These are phyloP conservation scores for Drosophila leonis DNA, from an alignment of 2,888 invertebrate species.

Conservation along the genomic window DNA sequence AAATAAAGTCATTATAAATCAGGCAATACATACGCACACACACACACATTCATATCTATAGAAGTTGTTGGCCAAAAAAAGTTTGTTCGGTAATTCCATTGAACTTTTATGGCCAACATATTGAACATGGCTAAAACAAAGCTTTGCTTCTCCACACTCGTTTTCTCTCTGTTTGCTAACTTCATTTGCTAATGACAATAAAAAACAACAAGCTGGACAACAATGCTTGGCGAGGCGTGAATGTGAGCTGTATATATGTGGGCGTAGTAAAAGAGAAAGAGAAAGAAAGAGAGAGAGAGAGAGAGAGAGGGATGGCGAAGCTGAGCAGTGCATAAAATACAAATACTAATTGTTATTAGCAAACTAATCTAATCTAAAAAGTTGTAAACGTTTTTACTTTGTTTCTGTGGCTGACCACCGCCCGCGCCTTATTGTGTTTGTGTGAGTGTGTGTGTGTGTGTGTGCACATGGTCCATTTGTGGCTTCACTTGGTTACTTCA, in stretches of 20 bases:
- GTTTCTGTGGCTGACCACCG: constrained; percentile 68
- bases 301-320: constrained; percentile 30
- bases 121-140: constrained; percentile 29
- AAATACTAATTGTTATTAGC: constrained; percentile 84
- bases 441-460: constrained; percentile 8
- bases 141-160: background rate
- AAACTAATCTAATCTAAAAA: constrained; percentile 84
- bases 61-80: constrained; percentile 45
- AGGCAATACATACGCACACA: constrained; percentile 5
- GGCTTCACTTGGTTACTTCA: constrained; percentile 46
- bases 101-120: constrained; percentile 67
- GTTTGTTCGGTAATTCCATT: constrained; percentile 53
- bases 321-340: constrained; percentile 79
- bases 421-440: constrained; percentile 8
- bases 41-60: constrained; percentile 22
- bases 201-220: constrained; percentile 55
- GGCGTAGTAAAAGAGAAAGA: background rate
- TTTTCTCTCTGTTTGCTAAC: constrained; percentile 37
- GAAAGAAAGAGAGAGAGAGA: background rate
- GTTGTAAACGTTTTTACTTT: constrained; percentile 81
- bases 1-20: constrained; percentile 46
- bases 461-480: constrained; percentile 61
- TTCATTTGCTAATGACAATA: constrained; percentile 79
- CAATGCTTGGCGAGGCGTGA: constrained; percentile 12
- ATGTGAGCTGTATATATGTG: background rate